phyloP scores from a whole-genome alignment of 2,113 vertebrate species.

The Psettodes erumei region DNA sequence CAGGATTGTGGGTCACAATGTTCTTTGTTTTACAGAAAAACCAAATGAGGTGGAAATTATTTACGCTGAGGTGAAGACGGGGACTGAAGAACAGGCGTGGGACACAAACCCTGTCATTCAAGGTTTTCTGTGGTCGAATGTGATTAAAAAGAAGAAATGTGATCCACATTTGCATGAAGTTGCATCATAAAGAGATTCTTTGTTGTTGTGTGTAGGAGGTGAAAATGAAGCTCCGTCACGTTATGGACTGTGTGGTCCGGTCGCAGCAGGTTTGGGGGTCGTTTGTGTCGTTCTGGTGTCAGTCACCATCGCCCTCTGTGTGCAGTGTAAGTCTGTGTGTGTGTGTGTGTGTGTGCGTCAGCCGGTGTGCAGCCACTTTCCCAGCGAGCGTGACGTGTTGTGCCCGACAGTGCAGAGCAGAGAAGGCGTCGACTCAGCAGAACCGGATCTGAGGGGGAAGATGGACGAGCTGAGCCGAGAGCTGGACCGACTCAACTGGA shows the following conservation, averaged over 20 bases:
- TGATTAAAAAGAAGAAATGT: background rate
- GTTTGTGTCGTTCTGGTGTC: conserved; percentile 36
- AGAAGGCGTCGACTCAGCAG: background rate
- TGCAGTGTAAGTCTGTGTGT: conserved; percentile 47
- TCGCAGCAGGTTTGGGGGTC: conserved; percentile 25
- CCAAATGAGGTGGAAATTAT: conserved; percentile 1
- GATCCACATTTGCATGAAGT: rapidly evolving
- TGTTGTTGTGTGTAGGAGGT: background rate
- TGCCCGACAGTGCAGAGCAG: background rate
- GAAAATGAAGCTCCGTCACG: background rate
- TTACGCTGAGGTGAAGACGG: conserved; percentile 57
- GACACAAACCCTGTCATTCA: background rate
- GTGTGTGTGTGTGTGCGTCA: no score
- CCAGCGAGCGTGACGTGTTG: no score
- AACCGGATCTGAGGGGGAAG: background rate
- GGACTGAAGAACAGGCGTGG: rapidly evolving
- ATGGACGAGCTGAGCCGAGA: conserved; percentile 29
- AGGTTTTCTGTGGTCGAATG: conserved; percentile 34
- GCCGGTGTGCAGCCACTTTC: no score
- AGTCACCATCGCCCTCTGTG: conserved; percentile 12
- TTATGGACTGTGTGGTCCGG: rapidly evolving
- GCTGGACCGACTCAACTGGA: conserved; percentile 60
- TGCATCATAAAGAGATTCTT: background rate
- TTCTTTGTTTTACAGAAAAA: conserved; percentile 33
- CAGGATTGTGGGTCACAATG: no score